Base-by-base conservation (phyloP, 2,113 vertebrate genomes). In the Alethe castanea region DNA sequence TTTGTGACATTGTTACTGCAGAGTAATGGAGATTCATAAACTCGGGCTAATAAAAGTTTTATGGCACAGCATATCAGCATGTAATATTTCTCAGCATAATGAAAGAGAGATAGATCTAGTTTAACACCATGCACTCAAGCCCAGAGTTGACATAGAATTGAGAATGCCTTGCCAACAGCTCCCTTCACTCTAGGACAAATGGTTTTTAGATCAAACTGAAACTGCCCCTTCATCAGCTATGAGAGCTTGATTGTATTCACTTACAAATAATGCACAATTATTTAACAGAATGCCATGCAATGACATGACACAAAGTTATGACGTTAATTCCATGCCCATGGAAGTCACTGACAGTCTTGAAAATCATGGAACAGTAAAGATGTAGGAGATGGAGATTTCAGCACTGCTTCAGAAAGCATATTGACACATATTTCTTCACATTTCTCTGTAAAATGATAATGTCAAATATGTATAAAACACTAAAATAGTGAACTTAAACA, bases 1-100 rank as follows among this genome's bases (percentile, higher is more conserved):
- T 40, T 77, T 82, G 74, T 91, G 90, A 90, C 91, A 88, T 36
- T 60, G 77, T 81, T 94, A 96, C 78, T 17, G 92, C 88, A 80
- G 59, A 88, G 91, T 73, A 91, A 94, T 82, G 53, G 85, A 83
- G 81, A 93, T 78, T 90, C 93, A 90, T 88, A 96, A 90, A 92
- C 71, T 66, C 31, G 28, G 62, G 44, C 95, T 90, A 90, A 92
- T 92, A 90, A 96, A 94, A 93, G 67, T 83, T 93, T 86, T 70
- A 94, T 31, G 44, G 82, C 4, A 9, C 64, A 60, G 47, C 66
- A 56, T 69, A 91, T 87, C 87, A 83, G 87, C 62, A 90, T 71
- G 82, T 28, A 74, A 60, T 92, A 92, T 77, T 93, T 88, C 92
- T 90, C 71, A 73, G 76, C 26, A 88, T 88, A 94, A 86, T 83